phyloP scores from a whole-genome alignment of 2,113 vertebrate genomes.

The Sander lucioperca region DNA sequence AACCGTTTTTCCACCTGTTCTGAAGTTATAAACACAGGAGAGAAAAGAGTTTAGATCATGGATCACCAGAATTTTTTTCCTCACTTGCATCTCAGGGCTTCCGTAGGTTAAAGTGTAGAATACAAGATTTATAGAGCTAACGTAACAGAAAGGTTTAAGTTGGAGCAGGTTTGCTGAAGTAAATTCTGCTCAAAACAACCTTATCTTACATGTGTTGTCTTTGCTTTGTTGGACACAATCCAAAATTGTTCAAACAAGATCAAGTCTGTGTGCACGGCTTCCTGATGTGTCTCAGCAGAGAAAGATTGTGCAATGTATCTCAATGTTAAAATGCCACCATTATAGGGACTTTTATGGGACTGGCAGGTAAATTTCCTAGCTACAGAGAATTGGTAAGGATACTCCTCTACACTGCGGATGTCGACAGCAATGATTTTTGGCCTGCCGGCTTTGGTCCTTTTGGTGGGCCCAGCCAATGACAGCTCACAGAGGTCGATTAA shows the following conservation, averaged over 20 bases:
- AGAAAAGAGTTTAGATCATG: no score
- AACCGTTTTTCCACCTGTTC: no score
- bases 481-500: constrained; percentile 96
- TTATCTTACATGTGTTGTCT: background rate
- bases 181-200: background rate
- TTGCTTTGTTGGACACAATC: constrained; percentile 2
- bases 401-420: constrained; percentile 94
- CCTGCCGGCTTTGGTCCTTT: constrained; percentile 91
- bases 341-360: background rate
- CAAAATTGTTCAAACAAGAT: constrained; percentile 4
- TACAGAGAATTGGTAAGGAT: constrained; percentile 86
- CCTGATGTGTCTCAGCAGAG: background rate
- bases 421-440: constrained; percentile 95
- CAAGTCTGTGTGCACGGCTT: background rate
- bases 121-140: no score
- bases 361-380: background rate
- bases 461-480: constrained; percentile 83
- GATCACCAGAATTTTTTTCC: no score
- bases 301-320: background rate
- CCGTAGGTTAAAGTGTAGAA: no score
- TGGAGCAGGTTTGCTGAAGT: background rate
- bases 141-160: background rate
- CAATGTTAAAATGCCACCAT: background rate
- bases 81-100: no score
- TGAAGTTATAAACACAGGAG: no score